A percentile compares a stretch with the other conserved stretches of the same genome.
Evolutionary conservation across 2,797 vertebrate genomes (phyloP).

Genomic region (Phylloscopus collybita): DNA sequence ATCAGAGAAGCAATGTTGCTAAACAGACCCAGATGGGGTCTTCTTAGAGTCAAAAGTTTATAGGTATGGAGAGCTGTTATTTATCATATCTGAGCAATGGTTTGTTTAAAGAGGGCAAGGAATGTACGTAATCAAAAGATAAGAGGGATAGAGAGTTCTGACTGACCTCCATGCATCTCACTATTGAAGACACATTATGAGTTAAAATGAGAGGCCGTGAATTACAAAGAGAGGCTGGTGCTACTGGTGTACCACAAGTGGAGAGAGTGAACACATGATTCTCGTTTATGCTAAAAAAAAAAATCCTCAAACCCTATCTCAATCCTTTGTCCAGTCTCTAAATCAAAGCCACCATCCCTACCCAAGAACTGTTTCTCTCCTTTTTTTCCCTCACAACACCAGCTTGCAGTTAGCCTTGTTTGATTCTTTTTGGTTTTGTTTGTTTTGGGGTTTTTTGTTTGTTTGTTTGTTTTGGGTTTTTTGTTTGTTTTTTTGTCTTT

Average conservation of each 20-base stretch:
- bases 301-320: background rate
- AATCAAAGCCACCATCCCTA: background rate
- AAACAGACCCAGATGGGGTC: constrained; percentile 44
- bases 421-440: background rate
- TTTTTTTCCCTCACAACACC: background rate
- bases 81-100: constrained; percentile 11
- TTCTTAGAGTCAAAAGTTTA: constrained; percentile 46
- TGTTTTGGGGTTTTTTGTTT: no score
- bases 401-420: background rate
- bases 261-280: background rate
- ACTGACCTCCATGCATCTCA: background rate
- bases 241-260: background rate
- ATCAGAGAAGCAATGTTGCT: constrained; percentile 32
- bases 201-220: background rate
- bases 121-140: constrained; percentile 35
- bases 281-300: background rate
- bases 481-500: background rate
- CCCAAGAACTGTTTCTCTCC: rapidly evolving
- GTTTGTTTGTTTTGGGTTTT: background rate
- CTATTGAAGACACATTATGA: background rate
- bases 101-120: constrained; percentile 26
- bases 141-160: constrained; percentile 1
- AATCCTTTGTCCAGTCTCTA: background rate
- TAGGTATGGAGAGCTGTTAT: background rate
- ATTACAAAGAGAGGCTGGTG: background rate